Base-by-base conservation (phyloP, 2,888 invertebrate genomes). In the Dryomyza anilis region DNA sequence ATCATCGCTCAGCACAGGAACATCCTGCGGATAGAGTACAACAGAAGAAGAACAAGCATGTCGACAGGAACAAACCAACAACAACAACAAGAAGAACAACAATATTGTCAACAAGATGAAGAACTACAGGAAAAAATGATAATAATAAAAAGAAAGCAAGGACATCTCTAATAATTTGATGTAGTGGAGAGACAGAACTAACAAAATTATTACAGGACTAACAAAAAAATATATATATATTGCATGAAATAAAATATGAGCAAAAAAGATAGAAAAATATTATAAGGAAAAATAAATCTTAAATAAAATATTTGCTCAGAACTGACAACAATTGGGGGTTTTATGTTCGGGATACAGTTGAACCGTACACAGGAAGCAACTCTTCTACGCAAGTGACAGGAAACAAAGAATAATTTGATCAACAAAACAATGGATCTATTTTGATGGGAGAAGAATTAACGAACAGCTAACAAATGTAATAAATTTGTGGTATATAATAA, bases 21-120 rank as follows among this genome's bases (percentile, higher is more conserved):
- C 74, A 67, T 80, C 79, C 81, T 81, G 81, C 74, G 78, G 73
- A 78, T 76, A 73, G 72, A 72, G 72, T 71, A 75, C 67, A 77
- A n/a, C n/a, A n/a, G n/a, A n/a, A n/a, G n/a, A n/a, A n/a, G n/a
- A 67, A 74, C 68, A 73, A 70, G 70, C 67, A 68, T 69, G 70
- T 69, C 75, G 69, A 74, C 65, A 74, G 71, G 73, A 68, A 74
- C 70, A 12, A 76, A 70, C 69, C 65, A 50, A 67, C 67, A 48
- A 48, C 30, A 39, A 43, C 43, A 36, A 61, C 39, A 39, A 61
- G 39, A 52, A 52, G 14, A 61, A 52, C 27, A 52, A 30, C 39
- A 45, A 30, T 19, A 12, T 33, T 5, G 36, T 56, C 39, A 61
- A 39, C 43, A 53, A 58, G 57, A 63, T 23, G 30, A 63, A 48